A percentile compares a stretch with the other conserved stretches of the same genome.
Evolutionary conservation across 2,797 vertebrate genomes (phyloP).

Genomic region (Xenopus petersii): DNA sequence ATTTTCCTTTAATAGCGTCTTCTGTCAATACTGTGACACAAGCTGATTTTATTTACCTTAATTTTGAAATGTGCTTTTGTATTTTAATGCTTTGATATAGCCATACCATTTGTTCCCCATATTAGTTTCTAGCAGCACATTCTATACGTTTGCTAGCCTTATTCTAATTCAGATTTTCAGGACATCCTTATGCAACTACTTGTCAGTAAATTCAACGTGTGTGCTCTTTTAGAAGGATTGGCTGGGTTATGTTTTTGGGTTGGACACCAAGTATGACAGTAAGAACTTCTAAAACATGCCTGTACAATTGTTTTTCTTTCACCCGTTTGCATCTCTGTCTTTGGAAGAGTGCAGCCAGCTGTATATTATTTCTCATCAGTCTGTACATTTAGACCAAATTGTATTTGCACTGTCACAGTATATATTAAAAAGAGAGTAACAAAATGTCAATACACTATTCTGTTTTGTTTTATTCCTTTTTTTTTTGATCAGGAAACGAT

Average conservation of each 20-base stretch:
- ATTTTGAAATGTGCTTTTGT: too few species aligned
- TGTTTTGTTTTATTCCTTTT: slow-evolving; percentile 45
- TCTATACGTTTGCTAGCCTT: too few species aligned
- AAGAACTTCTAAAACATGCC: slow-evolving; percentile 39
- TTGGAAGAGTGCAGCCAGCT: slow-evolving; percentile 59
- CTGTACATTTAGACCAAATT: slow-evolving; percentile 85
- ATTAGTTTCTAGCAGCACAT: too few species aligned
- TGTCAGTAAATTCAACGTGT: too few species aligned
- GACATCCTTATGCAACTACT: too few species aligned
- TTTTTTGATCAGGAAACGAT: slow-evolving; percentile 63
- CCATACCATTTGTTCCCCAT: too few species aligned
- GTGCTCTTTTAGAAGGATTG: not conserved
- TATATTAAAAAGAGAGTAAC: slow-evolving; percentile 66
- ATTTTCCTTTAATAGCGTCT: too few species aligned
- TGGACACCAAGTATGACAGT: not conserved
- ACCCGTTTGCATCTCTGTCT: slow-evolving; percentile 63
- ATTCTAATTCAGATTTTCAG: too few species aligned
- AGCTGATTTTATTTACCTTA: too few species aligned
- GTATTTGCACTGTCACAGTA: slow-evolving; percentile 86
- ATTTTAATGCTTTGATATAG: too few species aligned
- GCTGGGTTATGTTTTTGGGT: not conserved
- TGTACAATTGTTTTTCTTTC: slow-evolving; percentile 57
- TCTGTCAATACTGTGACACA: too few species aligned
- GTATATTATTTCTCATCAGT: slow-evolving; percentile 68
- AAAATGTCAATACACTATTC: slow-evolving; percentile 64